Base-by-base conservation (phyloP, 2,113 vertebrate species). In the Benitochromis conjunctus region DNA sequence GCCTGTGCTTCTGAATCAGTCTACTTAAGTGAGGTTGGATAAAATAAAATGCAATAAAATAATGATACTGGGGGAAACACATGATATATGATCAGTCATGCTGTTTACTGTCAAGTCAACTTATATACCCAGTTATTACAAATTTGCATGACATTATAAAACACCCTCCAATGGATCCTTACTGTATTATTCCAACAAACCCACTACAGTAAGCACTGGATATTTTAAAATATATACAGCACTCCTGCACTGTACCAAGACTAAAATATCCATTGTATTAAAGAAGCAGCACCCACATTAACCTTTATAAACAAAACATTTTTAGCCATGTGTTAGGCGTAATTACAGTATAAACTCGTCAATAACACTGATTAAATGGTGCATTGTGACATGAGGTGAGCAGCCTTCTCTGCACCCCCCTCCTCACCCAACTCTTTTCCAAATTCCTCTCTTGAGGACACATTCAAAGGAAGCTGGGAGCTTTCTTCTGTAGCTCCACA, bases 391-490 rank as follows among this genome's bases (percentile, higher is more conserved):
- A 76, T 9, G 83, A 79, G 29, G 18, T 82, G 58, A 82, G 58
- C 19, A 9, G 57, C 74, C 11, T 31, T 41, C 12, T 9, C 19
- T 78, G 10, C 80, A 76, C 18, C 31, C 79, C 81, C 64, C 81
- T 66, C 66, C 8, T 74, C 41, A 57, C 29, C 46, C 21, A 12
- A 21, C 57, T 11, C 3, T 34, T 54, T 58, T 57, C 57, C 81
- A 79, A 86, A 84, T 86, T 89, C 71, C 56, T 82, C 82, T 66
- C 91, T 38, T 5, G 24, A 80, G 58, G 88, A 81, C 60, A 88
- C 79, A 79, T 79, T 87, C 41, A 88, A 79, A 86, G 69, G 83
- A 91, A 83, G 58, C 58, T 4, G 19, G 18, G 78, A 88, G 81
- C 60, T 57, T 56, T 41, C 64, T 38, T 77, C 38, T 87, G 80